Evolutionary conservation across 2,888 invertebrate species (phyloP).

Genomic region (Acleris cristana): DNA sequence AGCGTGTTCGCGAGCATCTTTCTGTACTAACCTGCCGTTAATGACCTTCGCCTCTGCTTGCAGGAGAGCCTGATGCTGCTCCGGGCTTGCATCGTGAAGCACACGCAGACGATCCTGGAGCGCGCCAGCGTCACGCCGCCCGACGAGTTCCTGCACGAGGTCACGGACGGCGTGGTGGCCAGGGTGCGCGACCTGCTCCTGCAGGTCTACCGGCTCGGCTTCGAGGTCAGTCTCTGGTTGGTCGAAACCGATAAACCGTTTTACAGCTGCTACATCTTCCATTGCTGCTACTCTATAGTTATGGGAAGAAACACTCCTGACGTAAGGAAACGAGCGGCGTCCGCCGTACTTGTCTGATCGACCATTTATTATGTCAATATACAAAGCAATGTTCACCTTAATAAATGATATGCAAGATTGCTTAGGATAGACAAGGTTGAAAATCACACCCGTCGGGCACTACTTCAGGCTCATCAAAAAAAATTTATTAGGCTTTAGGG

Average conservation of each 20-base stretch:
- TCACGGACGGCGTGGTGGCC: constrained; percentile 56
- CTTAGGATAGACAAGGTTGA: no score
- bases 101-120: constrained; percentile 60
- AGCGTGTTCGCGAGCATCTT: constrained; percentile 88
- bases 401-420: no score
- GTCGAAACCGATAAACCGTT: background rate
- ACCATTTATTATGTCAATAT: no score
- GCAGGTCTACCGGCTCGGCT: constrained; percentile 95
- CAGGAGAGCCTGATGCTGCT: constrained; percentile 68
- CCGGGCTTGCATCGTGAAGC: constrained; percentile 62
- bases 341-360: no score
- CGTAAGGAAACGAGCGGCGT: no score
- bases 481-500: no score
- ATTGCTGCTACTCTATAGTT: no score
- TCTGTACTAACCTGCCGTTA: background rate
- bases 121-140: constrained; percentile 47
- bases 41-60: background rate
- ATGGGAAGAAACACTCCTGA: no score
- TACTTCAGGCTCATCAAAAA: no score
- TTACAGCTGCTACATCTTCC: no score
- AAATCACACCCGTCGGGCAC: no score
- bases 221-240: constrained; percentile 86
- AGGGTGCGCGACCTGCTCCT: constrained; percentile 83
- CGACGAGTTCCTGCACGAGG: constrained; percentile 50
- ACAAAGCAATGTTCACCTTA: no score